Base-by-base conservation (phyloP, 2,888 invertebrate genomes). In the Rhaphigaster nebulosa region DNA sequence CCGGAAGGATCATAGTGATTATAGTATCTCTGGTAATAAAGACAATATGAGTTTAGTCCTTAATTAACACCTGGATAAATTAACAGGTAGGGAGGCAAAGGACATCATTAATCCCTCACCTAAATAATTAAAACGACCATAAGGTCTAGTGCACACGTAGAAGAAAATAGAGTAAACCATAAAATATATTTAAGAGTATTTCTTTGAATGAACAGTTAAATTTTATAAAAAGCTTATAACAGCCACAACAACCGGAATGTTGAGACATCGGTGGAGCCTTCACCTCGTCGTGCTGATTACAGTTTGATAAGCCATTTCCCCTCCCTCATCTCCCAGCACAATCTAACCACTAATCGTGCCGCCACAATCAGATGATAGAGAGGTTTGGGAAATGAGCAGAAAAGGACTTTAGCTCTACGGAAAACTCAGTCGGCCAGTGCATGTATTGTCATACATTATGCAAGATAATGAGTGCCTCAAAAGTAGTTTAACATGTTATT, bases 331-430 rank as follows among this genome's bases (percentile, higher is more conserved):
- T 2, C 50, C 52, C 54, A 5, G 56, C 34, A 50, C 56, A 60
- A 87, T 45, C 54, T 56, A 38, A 90, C 50, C 90, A 80, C 90
- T 60, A 56, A 56, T 52, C 41, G 45, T 29, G 34, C 41, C 65
- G 60, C 90, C 34, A 56, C 90, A 56, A 90, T 65, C 65, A 65
- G 87, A 54, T 45, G 87, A 87, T 45, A 23, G 34, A 34, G 23
- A 65, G 60, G 87, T 60, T 65, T 87, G 65, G 84, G 54, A 90
- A 90, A 90, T 87, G 90, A 87, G 65, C 26, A 87, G 70, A 88
- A 88, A 88, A 56, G 87, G 76, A 54, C 45, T 84, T 84, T 50
- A 1, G 15, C 38, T 1, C 38, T 34, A 3, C 6, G 65, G n/a
- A 29, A 3, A 18, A 0, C 29, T 4, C 15, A 18, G 13, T n/a